phyloP scores from a whole-genome alignment of 1,140 invertebrate species.

The Lepidostoma basale region DNA sequence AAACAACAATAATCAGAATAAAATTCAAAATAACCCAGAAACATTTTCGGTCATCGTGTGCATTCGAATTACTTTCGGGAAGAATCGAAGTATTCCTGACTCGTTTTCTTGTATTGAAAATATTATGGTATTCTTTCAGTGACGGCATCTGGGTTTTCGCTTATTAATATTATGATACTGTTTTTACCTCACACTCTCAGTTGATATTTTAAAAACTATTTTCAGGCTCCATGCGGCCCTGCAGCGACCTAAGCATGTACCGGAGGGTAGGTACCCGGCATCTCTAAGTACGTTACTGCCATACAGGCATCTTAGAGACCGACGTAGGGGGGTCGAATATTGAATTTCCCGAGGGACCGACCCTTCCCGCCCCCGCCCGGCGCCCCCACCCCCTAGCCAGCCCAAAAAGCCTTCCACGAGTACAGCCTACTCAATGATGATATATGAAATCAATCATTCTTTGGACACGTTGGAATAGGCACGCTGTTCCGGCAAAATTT shows the following conservation, averaged over 20 bases:
- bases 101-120: too few species aligned
- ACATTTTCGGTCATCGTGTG: too few species aligned
- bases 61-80: too few species aligned
- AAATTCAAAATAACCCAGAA: too few species aligned
- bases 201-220: too few species aligned
- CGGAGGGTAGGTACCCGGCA: not conserved
- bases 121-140: too few species aligned
- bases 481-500: too few species aligned
- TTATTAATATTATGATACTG: too few species aligned
- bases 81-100: too few species aligned
- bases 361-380: constrained; percentile 9
- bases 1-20: too few species aligned
- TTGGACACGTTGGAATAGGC: constrained; percentile 2
- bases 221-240: not conserved
- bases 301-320: constrained; percentile 32
- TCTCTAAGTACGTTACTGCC: constrained; percentile 16
- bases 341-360: constrained; percentile 46
- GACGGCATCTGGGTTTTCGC: too few species aligned
- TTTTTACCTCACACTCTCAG: too few species aligned
- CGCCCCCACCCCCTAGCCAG: not conserved
- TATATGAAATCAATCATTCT: constrained; percentile 22
- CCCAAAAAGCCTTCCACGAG: not conserved
- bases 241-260: not conserved
- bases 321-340: constrained; percentile 42
- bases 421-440: constrained; percentile 13